phyloP scores from a whole-genome alignment of 2,113 vertebrate genomes.

The Corvus cornix region DNA sequence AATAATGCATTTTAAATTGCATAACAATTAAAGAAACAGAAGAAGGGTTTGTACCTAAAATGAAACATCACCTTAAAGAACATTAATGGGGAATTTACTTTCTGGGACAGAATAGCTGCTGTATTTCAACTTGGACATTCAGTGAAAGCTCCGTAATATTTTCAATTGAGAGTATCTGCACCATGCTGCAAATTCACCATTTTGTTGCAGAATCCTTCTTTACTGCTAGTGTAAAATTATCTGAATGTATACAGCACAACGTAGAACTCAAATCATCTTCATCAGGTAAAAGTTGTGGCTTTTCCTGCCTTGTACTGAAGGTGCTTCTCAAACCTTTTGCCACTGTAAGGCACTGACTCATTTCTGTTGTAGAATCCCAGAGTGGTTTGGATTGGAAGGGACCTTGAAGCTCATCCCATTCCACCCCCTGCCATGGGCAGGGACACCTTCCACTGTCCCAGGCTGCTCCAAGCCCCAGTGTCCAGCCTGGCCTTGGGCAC shows the following conservation, averaged over 20 bases:
- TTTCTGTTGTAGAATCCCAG: not conserved
- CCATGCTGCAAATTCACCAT: rapidly evolving
- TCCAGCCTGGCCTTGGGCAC: not conserved
- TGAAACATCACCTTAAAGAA: not conserved
- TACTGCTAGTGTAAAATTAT: not conserved
- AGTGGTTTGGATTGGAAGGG: not conserved
- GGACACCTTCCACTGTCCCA: not conserved
- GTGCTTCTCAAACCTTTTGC: not conserved
- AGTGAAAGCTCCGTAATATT: not conserved
- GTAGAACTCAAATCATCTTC: not conserved
- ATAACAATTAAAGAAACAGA: not conserved
- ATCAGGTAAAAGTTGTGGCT: not conserved
- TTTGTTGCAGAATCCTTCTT: not conserved
- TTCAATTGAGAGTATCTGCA: not conserved
- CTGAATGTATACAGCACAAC: not conserved
- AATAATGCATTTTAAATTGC: not conserved
- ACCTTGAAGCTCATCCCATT: rapidly evolving
- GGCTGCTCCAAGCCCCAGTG: not conserved
- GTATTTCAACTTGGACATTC: not conserved
- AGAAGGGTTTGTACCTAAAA: not conserved
- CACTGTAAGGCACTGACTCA: not conserved
- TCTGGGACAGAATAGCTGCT: not conserved
- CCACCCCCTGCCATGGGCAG: not conserved
- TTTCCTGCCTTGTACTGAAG: not conserved
- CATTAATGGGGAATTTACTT: not conserved